Percentiles rank a stretch among this genome's conserved stretches.
Conservation (phyloP, 2,797 vertebrate species). For the Sebastes diaconus region DNA sequence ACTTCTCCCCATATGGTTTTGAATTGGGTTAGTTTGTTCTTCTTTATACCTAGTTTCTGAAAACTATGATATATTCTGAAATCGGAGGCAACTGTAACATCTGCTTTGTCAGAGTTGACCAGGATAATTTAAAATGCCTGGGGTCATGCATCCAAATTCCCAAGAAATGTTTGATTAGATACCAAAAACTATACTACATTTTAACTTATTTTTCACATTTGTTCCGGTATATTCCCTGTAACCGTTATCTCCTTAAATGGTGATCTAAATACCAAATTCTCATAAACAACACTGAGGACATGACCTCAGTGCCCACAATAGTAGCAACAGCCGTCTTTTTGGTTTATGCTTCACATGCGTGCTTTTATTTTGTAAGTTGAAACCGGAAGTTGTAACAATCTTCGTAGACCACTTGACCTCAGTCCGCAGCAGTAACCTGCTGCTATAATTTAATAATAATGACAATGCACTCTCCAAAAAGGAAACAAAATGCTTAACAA, state of each 20-base stretch:
- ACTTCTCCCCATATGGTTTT: background rate
- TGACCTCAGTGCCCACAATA: background rate
- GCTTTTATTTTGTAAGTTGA: conserved; percentile 45
- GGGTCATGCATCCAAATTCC: background rate
- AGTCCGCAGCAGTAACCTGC: background rate
- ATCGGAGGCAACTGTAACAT: background rate
- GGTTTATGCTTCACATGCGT: no score
- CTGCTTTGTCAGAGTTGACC: background rate
- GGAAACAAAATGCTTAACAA: background rate
- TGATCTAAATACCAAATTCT: background rate
- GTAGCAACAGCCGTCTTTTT: background rate
- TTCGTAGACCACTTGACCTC: background rate
- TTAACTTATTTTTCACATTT: background rate
- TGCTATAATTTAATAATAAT: conserved; percentile 41
- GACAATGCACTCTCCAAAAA: conserved; percentile 40
- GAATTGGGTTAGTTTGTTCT: background rate
- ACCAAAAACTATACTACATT: background rate
- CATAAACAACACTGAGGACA: no score
- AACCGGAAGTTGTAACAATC: conserved; percentile 27
- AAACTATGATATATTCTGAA: background rate
- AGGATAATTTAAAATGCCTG: background rate
- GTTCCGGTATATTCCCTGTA: background rate
- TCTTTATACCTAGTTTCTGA: background rate
- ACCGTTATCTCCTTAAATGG: background rate
- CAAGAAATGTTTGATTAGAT: background rate